phyloP scores from a whole-genome alignment of 1,140 invertebrate genomes.

The Drosophila tsacasi region DNA sequence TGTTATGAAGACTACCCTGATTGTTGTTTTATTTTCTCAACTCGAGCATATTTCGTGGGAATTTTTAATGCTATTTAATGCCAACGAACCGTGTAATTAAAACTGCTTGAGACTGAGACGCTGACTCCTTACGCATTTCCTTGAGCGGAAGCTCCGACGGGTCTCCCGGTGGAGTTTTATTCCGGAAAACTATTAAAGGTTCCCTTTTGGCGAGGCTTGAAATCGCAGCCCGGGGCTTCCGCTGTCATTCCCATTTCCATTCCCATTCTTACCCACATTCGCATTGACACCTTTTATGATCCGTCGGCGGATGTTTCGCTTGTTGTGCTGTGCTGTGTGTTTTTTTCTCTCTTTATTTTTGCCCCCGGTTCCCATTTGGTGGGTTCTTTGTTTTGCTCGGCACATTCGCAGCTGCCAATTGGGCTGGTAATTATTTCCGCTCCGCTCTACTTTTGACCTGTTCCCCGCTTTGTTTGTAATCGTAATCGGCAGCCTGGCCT shows the following conservation, averaged over 20 bases:
- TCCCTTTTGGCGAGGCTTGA: slow-evolving; percentile 39
- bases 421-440: slow-evolving; percentile 63
- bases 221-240: slow-evolving; percentile 54
- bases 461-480: slow-evolving; percentile 35
- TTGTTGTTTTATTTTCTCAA: slow-evolving; percentile 33
- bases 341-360: slow-evolving; percentile 14
- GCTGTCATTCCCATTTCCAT: slow-evolving; percentile 50
- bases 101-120: slow-evolving; percentile 21
- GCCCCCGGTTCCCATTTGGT: slow-evolving; percentile 36
- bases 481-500: slow-evolving; percentile 64
- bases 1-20: background rate
- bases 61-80: slow-evolving; percentile 13
- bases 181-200: slow-evolving; percentile 81
- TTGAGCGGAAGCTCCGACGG: slow-evolving; percentile 59
- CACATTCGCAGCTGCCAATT: slow-evolving; percentile 66
- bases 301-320: slow-evolving; percentile 49
- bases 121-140: slow-evolving; percentile 72
- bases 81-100: slow-evolving; percentile 62
- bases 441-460: slow-evolving; percentile 34
- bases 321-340: slow-evolving; percentile 12
- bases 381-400: slow-evolving; percentile 70
- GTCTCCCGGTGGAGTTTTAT: slow-evolving; percentile 29
- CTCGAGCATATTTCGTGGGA: slow-evolving; percentile 54
- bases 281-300: slow-evolving; percentile 62
- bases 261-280: slow-evolving; percentile 51